Evolutionary conservation across 2,888 invertebrate genomes (phyloP).

Genomic region (Latheticus oryzae): DNA sequence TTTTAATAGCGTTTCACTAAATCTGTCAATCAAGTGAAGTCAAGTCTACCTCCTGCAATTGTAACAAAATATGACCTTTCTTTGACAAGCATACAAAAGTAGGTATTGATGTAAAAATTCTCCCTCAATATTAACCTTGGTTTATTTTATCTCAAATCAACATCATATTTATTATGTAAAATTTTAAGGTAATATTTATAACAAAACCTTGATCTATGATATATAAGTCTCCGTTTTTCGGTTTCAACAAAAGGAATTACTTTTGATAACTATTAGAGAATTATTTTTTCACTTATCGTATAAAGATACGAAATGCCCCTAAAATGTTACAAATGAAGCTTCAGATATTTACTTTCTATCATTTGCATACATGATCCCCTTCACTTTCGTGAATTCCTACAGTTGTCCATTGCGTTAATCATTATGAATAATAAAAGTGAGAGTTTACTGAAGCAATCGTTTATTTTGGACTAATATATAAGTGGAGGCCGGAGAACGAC

Average conservation of each 20-base stretch:
- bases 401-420: constrained; percentile 25
- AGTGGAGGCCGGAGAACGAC: too few relatives aligned
- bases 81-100: constrained; percentile 30
- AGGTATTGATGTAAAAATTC: too few relatives aligned
- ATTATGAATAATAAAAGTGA: constrained; percentile 1
- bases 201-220: constrained; percentile 25
- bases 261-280: not conserved
- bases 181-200: constrained; percentile 14
- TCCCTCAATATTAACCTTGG: constrained; percentile 28
- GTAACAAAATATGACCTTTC: constrained; percentile 30
- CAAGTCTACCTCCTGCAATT: constrained; percentile 34
- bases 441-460: too few relatives aligned
- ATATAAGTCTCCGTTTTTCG: too few relatives aligned
- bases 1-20: too few relatives aligned
- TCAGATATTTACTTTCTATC: constrained; percentile 54
- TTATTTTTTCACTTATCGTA: too few relatives aligned
- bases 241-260: too few relatives aligned
- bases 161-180: constrained; percentile 23
- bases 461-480: too few relatives aligned
- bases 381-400: constrained; percentile 52
- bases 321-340: constrained; percentile 48
- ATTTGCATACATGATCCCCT: constrained; percentile 55
- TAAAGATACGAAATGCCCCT: constrained; percentile 37
- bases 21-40: too few relatives aligned
- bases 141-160: constrained; percentile 26